Conservation (phyloP, 2,797 vertebrate species). For the Hephaestus fuliginosus region DNA sequence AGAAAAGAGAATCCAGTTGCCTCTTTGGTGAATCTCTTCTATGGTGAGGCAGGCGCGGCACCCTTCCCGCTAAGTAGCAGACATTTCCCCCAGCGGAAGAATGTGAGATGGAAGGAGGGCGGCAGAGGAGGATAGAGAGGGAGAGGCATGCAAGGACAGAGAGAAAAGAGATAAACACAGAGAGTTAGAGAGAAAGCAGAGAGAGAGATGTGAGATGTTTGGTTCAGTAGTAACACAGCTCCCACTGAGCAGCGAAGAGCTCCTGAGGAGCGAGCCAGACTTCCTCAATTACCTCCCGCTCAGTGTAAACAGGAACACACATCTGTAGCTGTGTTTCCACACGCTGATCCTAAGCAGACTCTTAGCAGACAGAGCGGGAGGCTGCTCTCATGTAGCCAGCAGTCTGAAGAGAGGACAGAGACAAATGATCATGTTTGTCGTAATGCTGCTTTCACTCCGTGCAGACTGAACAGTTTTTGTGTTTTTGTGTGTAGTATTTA, state of each 20-base stretch:
- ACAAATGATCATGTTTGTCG: background rate
- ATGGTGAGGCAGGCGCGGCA: slow-evolving; percentile 33
- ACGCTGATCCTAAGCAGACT: slow-evolving; percentile 47
- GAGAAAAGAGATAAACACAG: slow-evolving; percentile 46
- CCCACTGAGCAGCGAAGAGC: slow-evolving; percentile 59
- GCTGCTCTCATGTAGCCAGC: slow-evolving; percentile 18
- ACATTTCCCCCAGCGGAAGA: slow-evolving; percentile 47
- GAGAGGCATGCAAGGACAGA: slow-evolving; percentile 32
- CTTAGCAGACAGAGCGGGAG: slow-evolving; percentile 40
- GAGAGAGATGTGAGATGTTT: slow-evolving; percentile 65
- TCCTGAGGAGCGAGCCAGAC: slow-evolving; percentile 72
- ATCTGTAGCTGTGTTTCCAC: slow-evolving; percentile 61
- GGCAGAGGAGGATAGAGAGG: slow-evolving; percentile 9
- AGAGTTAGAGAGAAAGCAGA: slow-evolving; percentile 19
- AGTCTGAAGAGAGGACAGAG: background rate
- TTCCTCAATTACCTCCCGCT: slow-evolving; percentile 76
- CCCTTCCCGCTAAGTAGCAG: slow-evolving; percentile 38
- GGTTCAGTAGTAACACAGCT: slow-evolving; percentile 58
- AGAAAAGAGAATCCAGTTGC: slow-evolving; percentile 21
- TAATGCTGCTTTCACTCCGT: background rate
- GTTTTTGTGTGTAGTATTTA: background rate
- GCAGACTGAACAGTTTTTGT: background rate
- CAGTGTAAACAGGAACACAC: slow-evolving; percentile 75
- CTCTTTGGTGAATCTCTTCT: slow-evolving; percentile 35
- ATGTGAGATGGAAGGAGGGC: slow-evolving; percentile 2